These are phyloP conservation scores for Gastrophysa polygoni DNA, from an alignment of 2,888 invertebrate species.

Conservation along the genomic window DNA sequence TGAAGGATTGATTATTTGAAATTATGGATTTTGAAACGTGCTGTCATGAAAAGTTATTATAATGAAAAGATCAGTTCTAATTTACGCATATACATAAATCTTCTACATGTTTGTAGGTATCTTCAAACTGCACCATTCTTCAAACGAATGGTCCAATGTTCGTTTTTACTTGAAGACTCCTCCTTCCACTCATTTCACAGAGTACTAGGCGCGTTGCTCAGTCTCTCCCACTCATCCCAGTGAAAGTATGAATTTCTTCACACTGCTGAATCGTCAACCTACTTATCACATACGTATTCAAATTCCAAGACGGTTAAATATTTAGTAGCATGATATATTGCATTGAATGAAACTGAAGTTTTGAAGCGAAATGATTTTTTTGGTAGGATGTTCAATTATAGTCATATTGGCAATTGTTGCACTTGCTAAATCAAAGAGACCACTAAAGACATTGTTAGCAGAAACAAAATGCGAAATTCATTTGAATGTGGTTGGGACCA, in stretches of 20 bases:
- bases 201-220: too few relatives aligned
- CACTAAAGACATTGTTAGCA: constrained; percentile 60
- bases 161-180: too few relatives aligned
- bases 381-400: constrained; percentile 47
- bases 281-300: neutral
- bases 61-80: too few relatives aligned
- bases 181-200: too few relatives aligned
- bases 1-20: too few relatives aligned
- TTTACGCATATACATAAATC: too few relatives aligned
- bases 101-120: too few relatives aligned
- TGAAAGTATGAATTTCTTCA: neutral
- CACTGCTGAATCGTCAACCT: neutral
- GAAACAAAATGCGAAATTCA: constrained; percentile 63
- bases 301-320: neutral
- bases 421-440: constrained; percentile 61
- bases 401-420: constrained; percentile 49
- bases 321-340: neutral
- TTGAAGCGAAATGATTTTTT: constrained; percentile 45
- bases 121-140: too few relatives aligned
- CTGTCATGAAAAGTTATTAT: too few relatives aligned
- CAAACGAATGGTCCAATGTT: too few relatives aligned
- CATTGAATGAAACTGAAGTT: neutral
- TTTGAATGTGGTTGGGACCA: constrained; percentile 66
- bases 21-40: too few relatives aligned
- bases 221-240: neutral